phyloP scores from a whole-genome alignment of 92 coral and sea anemone species.

The Epizoanthus illoricatus region DNA sequence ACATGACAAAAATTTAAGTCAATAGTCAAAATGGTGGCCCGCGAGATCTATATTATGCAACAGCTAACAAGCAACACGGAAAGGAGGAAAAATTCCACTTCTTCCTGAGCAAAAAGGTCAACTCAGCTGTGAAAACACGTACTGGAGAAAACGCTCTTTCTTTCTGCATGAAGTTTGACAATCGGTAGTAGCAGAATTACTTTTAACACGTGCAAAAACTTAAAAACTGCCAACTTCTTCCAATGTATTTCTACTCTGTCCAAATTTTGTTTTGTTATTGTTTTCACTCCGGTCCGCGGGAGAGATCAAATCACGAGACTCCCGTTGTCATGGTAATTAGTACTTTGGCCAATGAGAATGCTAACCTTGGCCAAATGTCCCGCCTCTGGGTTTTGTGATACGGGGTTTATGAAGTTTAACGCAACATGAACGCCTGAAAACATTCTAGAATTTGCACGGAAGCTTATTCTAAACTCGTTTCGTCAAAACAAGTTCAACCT shows the following conservation, averaged over 20 bases:
- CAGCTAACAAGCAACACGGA: slow-evolving; percentile 5
- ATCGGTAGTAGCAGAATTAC: slow-evolving; percentile 32
- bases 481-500: background rate
- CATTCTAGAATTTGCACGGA: slow-evolving; percentile 41
- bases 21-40: slow-evolving; percentile 35
- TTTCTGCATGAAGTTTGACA: slow-evolving; percentile 72
- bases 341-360: slow-evolving; percentile 75
- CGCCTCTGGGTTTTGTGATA: slow-evolving; percentile 63
- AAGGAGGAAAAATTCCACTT: slow-evolving; percentile 27
- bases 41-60: background rate
- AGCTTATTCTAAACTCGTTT: background rate
- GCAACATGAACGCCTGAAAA: slow-evolving; percentile 55
- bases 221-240: slow-evolving; percentile 17
- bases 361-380: slow-evolving; percentile 78
- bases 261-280: slow-evolving; percentile 96
- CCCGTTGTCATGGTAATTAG: slow-evolving; percentile 65
- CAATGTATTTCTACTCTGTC: slow-evolving; percentile 51
- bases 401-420: slow-evolving; percentile 44
- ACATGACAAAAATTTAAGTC: slow-evolving; percentile 27
- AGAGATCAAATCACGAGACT: slow-evolving; percentile 95
- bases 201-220: slow-evolving; percentile 31
- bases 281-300: slow-evolving; percentile 86
- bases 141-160: slow-evolving; percentile 75
- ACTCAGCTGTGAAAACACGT: slow-evolving; percentile 47
- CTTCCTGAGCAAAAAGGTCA: slow-evolving; percentile 14